Conservation (phyloP, 2,797 vertebrate genomes). For the Karalla daura region DNA sequence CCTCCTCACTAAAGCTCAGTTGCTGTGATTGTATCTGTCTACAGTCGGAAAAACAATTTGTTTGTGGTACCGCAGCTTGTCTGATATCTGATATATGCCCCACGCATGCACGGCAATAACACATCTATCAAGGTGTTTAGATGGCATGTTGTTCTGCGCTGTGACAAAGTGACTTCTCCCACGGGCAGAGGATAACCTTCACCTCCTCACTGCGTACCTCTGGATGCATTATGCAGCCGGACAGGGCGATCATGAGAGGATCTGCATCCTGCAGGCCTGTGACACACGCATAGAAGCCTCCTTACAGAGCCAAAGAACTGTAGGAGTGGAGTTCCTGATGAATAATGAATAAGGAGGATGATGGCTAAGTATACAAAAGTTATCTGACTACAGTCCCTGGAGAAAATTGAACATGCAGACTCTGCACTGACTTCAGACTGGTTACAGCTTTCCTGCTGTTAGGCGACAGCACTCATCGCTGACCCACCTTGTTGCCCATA, state of each 20-base stretch:
- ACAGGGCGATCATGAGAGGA: slow-evolving; percentile 13
- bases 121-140: slow-evolving; percentile 26
- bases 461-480: too few species aligned
- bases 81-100: slow-evolving; percentile 14
- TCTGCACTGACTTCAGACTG: too few species aligned
- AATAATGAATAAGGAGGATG: background rate
- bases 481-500: too few species aligned
- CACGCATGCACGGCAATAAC: background rate
- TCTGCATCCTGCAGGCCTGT: slow-evolving; percentile 17
- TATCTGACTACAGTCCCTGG: too few species aligned
- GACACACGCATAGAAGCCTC: background rate
- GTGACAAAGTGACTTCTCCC: slow-evolving; percentile 28
- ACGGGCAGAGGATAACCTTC: slow-evolving; percentile 31
- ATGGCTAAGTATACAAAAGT: background rate
- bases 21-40: slow-evolving; percentile 5
- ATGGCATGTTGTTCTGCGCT: background rate
- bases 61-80: slow-evolving; percentile 10
- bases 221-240: slow-evolving; percentile 24
- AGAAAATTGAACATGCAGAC: too few species aligned
- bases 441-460: too few species aligned
- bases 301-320: too few species aligned
- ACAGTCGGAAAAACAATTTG: slow-evolving; percentile 4
- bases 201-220: slow-evolving; percentile 9
- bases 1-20: background rate
- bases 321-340: too few species aligned